Evolutionary conservation across 2,888 invertebrate species (phyloP), one percentile per base, ranked within the genome.

Genomic region (Teleogryllus oceanicus): DNA sequence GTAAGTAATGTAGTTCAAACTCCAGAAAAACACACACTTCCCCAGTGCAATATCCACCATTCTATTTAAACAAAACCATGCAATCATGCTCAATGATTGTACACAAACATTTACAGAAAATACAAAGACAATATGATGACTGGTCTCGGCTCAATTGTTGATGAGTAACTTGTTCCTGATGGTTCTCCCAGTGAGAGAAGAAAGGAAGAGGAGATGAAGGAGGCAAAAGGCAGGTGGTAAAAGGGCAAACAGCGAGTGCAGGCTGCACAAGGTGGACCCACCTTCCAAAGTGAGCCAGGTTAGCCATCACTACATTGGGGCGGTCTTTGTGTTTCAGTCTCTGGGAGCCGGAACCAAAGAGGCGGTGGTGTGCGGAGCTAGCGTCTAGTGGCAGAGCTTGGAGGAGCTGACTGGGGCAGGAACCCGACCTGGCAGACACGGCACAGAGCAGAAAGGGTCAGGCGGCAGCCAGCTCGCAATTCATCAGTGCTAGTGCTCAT

Each of bases 341-440:
- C 86, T 92, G 91, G 79, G 92, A 90, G 86, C 84, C 82, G 81
- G 84, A 80, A 81, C 83, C 81, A 83, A 83, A 82, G 77, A 82
- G 82, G 83, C 85, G 83, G 81, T 84, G 84, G 79, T 84, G 84
- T 79, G 83, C 84, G 83, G 84, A 86, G 78, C 80, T 82, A 79
- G 81, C 82, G 74, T 90, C 90, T 79, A 88, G 86, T 80, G 93
- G 92, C 86, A 92, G 89, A 85, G 91, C 89, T 87, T 94, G 94
- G 85, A 95, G 91, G 87, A 96, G 90, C 88, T 95, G 96, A 88
- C 95, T 95, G 84, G 96, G 96, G 87, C 95, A 96, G 84, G 96
- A 96, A 82, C 96, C 96, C 85, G 96, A 96, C 91, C 97, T 94
- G 88, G 84, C 85, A 79, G 50, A 62, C 62, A 62, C 77, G 80